Conservation (phyloP, 2,888 invertebrate genomes). For the Lasius platythorax region DNA sequence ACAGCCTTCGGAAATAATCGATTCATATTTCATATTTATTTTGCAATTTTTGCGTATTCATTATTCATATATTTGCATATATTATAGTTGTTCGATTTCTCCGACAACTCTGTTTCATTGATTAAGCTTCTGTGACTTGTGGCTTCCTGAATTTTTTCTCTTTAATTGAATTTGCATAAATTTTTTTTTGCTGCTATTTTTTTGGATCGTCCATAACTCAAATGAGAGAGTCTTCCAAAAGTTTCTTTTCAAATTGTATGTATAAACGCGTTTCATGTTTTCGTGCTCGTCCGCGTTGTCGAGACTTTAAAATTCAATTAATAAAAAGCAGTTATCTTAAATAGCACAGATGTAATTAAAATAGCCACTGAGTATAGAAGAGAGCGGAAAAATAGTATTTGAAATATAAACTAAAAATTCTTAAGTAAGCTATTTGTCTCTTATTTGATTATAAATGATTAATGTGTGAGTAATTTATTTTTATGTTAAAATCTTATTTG, state of each 20-base stretch:
- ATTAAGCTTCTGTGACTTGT: not conserved
- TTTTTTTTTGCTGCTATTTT: not conserved
- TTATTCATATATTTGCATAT: conserved; percentile 20
- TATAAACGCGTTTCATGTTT: not conserved
- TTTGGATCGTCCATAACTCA: not conserved
- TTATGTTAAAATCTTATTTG: too few relatives aligned
- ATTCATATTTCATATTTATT: not conserved
- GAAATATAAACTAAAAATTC: too few relatives aligned
- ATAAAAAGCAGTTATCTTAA: conserved; percentile 72
- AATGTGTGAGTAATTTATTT: too few relatives aligned
- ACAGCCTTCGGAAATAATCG: not conserved
- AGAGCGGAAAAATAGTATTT: too few relatives aligned
- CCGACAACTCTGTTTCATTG: not conserved
- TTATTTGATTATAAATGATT: too few relatives aligned
- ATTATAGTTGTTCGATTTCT: not conserved
- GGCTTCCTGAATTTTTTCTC: not conserved
- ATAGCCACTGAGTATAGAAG: not conserved
- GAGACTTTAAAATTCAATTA: conserved; percentile 72
- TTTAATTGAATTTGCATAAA: not conserved
- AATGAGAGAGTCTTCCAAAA: not conserved
- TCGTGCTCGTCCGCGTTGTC: not conserved
- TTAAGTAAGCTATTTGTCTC: too few relatives aligned
- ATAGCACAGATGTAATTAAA: conserved; percentile 55
- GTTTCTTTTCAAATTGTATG: not conserved
- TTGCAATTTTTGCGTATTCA: not conserved